Evolutionary conservation across 2,888 invertebrate genomes (phyloP).

Genomic region (Ceratothoa steindachneri): DNA sequence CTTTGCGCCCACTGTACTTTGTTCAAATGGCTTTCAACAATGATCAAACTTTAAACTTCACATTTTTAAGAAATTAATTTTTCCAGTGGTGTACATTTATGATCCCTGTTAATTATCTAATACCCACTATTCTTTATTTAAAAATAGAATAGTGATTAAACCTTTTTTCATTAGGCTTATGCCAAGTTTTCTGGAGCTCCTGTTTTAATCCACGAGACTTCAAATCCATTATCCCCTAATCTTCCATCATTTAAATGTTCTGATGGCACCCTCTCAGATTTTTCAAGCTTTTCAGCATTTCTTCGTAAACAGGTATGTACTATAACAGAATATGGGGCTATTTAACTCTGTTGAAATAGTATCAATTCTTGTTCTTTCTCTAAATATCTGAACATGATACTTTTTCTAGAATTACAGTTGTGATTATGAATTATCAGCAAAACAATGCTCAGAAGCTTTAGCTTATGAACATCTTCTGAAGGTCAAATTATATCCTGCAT

Average conservation of each 20-base stretch:
- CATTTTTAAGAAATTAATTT: too few relatives aligned
- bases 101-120: too few relatives aligned
- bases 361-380: background rate
- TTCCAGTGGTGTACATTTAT: too few relatives aligned
- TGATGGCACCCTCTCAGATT: slow-evolving; percentile 22
- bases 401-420: slow-evolving; percentile 43
- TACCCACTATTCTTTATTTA: too few relatives aligned
- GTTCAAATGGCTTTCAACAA: too few relatives aligned
- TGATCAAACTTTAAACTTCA: too few relatives aligned
- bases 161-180: slow-evolving; percentile 27
- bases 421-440: slow-evolving; percentile 42
- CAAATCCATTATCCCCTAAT: slow-evolving; percentile 28
- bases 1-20: too few relatives aligned
- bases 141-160: background rate
- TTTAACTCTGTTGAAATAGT: too few relatives aligned
- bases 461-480: slow-evolving; percentile 39
- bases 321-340: too few relatives aligned
- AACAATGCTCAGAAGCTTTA: slow-evolving; percentile 42
- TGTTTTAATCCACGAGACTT: slow-evolving; percentile 23
- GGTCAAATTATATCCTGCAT: slow-evolving; percentile 38
- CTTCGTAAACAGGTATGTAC: slow-evolving; percentile 34
- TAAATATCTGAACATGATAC: too few relatives aligned
- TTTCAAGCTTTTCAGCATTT: slow-evolving; percentile 32
- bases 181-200: slow-evolving; percentile 38
- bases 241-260: slow-evolving; percentile 37